phyloP scores from a whole-genome alignment of 2,888 invertebrate species.

The Dicycla oo region DNA sequence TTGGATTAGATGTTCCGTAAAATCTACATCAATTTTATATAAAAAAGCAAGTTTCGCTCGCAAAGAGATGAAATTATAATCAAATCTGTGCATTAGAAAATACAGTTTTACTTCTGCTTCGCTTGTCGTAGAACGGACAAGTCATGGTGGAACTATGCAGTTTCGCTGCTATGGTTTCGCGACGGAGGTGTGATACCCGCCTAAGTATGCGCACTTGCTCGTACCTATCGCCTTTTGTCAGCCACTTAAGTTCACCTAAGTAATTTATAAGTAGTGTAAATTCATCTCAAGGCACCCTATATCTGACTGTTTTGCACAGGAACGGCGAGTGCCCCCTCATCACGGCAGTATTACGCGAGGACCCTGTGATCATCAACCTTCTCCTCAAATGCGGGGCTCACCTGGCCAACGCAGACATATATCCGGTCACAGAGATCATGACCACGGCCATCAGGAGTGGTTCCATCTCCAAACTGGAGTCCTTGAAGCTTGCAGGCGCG shows the following conservation, averaged over 20 bases:
- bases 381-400: slow-evolving; percentile 94
- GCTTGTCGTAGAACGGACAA: too few relatives aligned
- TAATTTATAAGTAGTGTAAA: neutral
- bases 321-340: slow-evolving; percentile 92
- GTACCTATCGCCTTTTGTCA: neutral
- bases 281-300: neutral
- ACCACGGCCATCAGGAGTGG: slow-evolving; percentile 92
- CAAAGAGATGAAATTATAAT: too few relatives aligned
- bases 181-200: too few relatives aligned
- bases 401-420: slow-evolving; percentile 90
- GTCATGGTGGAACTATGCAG: too few relatives aligned
- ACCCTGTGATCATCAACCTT: slow-evolving; percentile 91
- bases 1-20: too few relatives aligned
- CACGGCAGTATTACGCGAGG: slow-evolving; percentile 92
- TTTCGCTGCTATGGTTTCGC: too few relatives aligned
- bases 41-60: too few relatives aligned
- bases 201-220: neutral
- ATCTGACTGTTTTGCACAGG: slow-evolving; percentile 37
- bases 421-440: slow-evolving; percentile 92
- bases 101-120: too few relatives aligned
- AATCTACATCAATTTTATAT: too few relatives aligned
- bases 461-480: slow-evolving; percentile 89
- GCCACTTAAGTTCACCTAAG: neutral
- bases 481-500: slow-evolving; percentile 92
- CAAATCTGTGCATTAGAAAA: too few relatives aligned